Conservation (phyloP, 2,797 vertebrate genomes). For the Pangasius mekongensis region DNA sequence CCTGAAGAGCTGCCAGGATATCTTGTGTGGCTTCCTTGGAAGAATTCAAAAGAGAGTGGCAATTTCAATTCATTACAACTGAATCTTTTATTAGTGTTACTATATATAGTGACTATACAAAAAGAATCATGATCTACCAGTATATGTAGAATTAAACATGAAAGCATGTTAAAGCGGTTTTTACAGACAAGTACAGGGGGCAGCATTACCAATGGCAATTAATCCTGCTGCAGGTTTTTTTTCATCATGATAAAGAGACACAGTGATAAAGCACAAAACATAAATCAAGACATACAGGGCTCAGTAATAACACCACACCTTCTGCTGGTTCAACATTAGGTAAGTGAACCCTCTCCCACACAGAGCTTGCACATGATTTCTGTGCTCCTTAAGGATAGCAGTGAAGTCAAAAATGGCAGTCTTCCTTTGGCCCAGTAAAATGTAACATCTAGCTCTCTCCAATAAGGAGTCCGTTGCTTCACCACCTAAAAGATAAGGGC, state of each 20-base stretch:
- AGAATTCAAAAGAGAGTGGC: not conserved
- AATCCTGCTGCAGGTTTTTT: not conserved
- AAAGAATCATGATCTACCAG: not conserved
- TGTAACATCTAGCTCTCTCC: conserved; percentile 86
- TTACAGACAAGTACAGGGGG: not conserved
- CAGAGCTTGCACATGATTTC: conserved; percentile 80
- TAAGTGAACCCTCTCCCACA: conserved; percentile 87
- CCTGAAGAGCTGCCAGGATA: conserved; percentile 79
- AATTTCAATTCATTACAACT: not conserved
- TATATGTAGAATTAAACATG: not conserved
- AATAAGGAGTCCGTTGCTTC: conserved; percentile 83
- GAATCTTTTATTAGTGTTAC: not conserved
- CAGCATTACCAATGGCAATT: not conserved
- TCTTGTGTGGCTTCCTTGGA: conserved; percentile 85
- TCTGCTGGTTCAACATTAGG: conserved; percentile 84
- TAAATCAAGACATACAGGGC: not conserved
- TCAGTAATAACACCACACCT: conserved; percentile 73
- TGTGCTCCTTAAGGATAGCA: conserved; percentile 81
- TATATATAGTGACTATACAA: not conserved
- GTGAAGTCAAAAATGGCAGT: conserved; percentile 93
- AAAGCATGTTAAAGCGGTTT: not conserved
- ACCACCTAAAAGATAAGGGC: conserved; percentile 74
- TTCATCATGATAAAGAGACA: not conserved
- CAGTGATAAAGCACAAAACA: not conserved
- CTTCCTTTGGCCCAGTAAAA: conserved; percentile 86